A percentile compares a stretch with the other conserved stretches of the same genome.
Evolutionary conservation across 2,113 vertebrate species (phyloP).

Genomic region (Xiphophorus hellerii): DNA sequence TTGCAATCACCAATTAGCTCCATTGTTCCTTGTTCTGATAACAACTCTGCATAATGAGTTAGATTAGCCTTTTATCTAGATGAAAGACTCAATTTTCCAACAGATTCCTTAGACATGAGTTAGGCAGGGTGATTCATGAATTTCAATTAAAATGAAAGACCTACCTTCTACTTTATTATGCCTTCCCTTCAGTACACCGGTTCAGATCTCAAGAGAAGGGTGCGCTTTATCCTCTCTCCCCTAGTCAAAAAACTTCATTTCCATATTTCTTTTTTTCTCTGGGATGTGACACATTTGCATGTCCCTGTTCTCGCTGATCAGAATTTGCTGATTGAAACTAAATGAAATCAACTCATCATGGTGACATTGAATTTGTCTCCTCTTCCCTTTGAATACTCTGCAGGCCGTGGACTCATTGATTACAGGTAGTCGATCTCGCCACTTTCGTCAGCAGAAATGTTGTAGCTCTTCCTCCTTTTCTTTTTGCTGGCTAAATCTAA

Average conservation of each 20-base stretch:
- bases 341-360: conserved; percentile 77
- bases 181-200: conserved; percentile 70
- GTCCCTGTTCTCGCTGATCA: conserved; percentile 75
- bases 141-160: conserved; percentile 84
- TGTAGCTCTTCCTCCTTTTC: conserved; percentile 35
- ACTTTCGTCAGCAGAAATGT: conserved; percentile 79
- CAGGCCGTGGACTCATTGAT: conserved; percentile 76
- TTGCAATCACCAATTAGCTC: conserved; percentile 81
- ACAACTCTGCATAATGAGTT: conserved; percentile 81
- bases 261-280: conserved; percentile 68
- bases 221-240: conserved; percentile 66
- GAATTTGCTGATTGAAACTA: conserved; percentile 82
- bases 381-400: conserved; percentile 68
- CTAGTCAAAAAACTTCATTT: conserved; percentile 79
- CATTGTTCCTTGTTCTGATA: conserved; percentile 81
- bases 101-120: conserved; percentile 79
- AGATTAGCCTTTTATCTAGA: conserved; percentile 85
- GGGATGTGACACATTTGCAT: conserved; percentile 78
- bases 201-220: conserved; percentile 75
- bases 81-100: conserved; percentile 82
- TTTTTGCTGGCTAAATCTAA: conserved; percentile 58
- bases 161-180: conserved; percentile 78
- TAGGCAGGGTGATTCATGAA: conserved; percentile 79
- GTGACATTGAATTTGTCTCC: conserved; percentile 77
- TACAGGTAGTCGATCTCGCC: conserved; percentile 73